Percentiles rank a stretch among this genome's conserved stretches.
Conservation (phyloP, 2,113 vertebrate species). For the Psephotus haematonotus region DNA sequence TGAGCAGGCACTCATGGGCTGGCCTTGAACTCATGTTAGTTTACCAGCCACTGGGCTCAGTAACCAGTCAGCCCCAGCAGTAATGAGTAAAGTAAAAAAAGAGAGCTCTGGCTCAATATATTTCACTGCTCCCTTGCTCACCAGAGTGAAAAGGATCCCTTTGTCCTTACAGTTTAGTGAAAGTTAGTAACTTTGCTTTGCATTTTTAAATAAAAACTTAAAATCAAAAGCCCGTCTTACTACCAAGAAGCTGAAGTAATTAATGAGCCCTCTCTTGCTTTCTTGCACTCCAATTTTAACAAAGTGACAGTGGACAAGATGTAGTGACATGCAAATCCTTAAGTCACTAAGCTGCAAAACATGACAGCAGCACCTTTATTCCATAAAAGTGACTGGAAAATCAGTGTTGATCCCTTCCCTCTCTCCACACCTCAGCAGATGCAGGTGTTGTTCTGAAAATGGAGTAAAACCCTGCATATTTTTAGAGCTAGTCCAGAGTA, state of each 20-base stretch:
- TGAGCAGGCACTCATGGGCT: not conserved
- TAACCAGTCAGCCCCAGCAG: not conserved
- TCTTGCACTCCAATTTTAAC: constrained; percentile 52
- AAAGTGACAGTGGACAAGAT: constrained; percentile 56
- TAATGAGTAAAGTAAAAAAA: not conserved
- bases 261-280: constrained; percentile 32
- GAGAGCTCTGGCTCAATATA: not conserved
- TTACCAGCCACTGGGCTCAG: not conserved
- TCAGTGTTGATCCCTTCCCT: not conserved
- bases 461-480: not conserved
- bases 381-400: constrained; percentile 70
- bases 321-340: constrained; percentile 54
- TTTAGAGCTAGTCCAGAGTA: not conserved
- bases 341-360: constrained; percentile 57
- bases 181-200: not conserved
- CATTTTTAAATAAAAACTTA: constrained; percentile 9
- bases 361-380: constrained; percentile 59
- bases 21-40: not conserved
- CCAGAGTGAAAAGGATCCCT: not conserved
- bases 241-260: constrained; percentile 26
- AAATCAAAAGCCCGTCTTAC: constrained; percentile 49
- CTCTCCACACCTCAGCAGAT: constrained; percentile 31
- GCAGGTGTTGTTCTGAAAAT: constrained; percentile 54
- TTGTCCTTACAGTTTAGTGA: not conserved
- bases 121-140: not conserved